phyloP scores from a whole-genome alignment of 2,888 invertebrate genomes.

The Anoplius nigerrimus region DNA sequence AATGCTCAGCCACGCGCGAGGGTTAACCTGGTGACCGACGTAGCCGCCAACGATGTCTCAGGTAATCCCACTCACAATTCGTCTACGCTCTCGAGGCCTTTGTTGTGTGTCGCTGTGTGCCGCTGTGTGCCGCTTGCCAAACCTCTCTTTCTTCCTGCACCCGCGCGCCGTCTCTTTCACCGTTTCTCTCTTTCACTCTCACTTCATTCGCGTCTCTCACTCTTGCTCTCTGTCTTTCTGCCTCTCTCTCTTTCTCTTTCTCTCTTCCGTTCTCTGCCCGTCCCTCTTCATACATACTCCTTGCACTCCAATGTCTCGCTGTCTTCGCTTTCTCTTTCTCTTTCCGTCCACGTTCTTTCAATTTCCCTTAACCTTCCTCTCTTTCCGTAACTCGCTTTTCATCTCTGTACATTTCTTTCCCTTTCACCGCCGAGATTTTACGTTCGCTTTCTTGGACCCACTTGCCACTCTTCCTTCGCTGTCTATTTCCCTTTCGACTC shows the following conservation, averaged over 20 bases:
- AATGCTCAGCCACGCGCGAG: conserved; percentile 50
- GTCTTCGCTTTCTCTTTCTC: not conserved
- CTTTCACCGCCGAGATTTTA: not conserved
- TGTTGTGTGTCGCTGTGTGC: conserved; percentile 41
- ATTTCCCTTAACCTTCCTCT: too few relatives aligned
- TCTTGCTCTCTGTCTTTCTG: conserved; percentile 33
- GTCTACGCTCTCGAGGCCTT: conserved; percentile 39
- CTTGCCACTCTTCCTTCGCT: not conserved
- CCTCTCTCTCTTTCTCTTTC: conserved; percentile 13
- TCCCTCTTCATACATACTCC: not conserved
- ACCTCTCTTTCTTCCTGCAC: conserved; percentile 18
- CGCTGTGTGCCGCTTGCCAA: conserved; percentile 60
- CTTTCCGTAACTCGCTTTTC: too few relatives aligned
- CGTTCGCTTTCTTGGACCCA: conserved; percentile 13
- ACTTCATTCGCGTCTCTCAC: conserved; percentile 29
- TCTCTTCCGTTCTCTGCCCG: conserved; percentile 5
- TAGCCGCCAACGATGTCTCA: conserved; percentile 56
- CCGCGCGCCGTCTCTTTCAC: conserved; percentile 27
- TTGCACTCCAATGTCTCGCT: too few relatives aligned
- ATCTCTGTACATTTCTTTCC: not conserved
- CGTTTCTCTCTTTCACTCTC: conserved; percentile 22
- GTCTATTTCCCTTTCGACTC: too few relatives aligned
- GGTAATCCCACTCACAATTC: conserved; percentile 57
- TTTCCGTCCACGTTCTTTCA: not conserved
- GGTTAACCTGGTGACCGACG: conserved; percentile 53